These are phyloP conservation scores for Tetraneura akinire DNA, from an alignment of 1,140 invertebrate species.

Conservation along the genomic window DNA sequence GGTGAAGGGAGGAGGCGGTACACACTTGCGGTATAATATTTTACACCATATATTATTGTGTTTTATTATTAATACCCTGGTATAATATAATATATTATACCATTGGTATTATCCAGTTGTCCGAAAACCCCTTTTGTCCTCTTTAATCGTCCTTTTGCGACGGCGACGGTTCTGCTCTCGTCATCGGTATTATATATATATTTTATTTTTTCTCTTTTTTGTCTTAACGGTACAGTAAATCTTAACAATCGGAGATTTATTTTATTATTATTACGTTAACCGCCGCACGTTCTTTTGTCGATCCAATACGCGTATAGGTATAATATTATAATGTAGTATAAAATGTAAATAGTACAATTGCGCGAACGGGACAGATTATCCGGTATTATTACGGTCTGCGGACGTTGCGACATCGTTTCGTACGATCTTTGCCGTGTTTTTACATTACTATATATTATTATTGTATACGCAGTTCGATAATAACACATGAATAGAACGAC, in stretches of 20 bases:
- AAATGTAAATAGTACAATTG: no score
- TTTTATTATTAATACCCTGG: no score
- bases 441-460: background rate
- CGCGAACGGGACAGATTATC: slow-evolving; percentile 12
- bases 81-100: no score
- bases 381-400: slow-evolving; percentile 48
- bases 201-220: background rate
- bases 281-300: background rate
- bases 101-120: background rate
- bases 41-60: no score
- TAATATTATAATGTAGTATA: no score
- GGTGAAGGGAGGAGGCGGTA: background rate
- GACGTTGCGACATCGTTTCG: slow-evolving; percentile 6
- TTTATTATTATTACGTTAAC: no score
- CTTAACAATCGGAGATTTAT: slow-evolving; percentile 39
- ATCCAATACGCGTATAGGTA: background rate
- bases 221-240: slow-evolving; percentile 46
- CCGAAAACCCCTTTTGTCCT: slow-evolving; percentile 23
- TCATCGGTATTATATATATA: background rate
- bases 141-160: no score
- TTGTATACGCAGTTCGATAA: no score
- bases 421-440: background rate
- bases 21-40: no score
- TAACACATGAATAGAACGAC: background rate
- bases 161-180: no score